Evolutionary conservation across 2,888 invertebrate species (phyloP).

Genomic region (Cordilura impudica): DNA sequence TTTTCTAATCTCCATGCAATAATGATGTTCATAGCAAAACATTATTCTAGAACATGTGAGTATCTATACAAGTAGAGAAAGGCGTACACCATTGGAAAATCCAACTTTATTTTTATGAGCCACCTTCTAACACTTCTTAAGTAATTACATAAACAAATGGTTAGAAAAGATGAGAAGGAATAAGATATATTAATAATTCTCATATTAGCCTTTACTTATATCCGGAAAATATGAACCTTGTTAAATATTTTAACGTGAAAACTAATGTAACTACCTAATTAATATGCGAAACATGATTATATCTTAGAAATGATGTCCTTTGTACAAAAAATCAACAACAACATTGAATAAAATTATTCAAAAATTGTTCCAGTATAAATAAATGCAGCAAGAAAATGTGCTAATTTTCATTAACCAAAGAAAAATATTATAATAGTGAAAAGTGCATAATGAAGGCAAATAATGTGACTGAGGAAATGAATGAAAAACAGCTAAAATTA

Average conservation of each 20-base stretch:
- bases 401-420: slow-evolving; percentile 43
- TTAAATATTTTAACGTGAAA: not conserved
- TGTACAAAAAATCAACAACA: not conserved
- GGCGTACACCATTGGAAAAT: no score
- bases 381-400: slow-evolving; percentile 43
- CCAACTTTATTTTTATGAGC: no score
- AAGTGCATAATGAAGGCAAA: not conserved
- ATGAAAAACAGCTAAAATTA: not conserved
- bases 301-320: slow-evolving; percentile 11
- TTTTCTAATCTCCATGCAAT: no score
- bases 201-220: not conserved
- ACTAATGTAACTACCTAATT: slow-evolving; percentile 49
- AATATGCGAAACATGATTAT: slow-evolving; percentile 54
- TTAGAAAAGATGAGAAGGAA: no score
- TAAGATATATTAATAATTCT: not conserved
- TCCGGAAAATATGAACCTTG: slow-evolving; percentile 4
- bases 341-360: slow-evolving; percentile 5
- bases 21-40: no score
- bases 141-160: no score
- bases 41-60: no score
- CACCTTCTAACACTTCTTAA: no score
- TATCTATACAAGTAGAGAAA: no score
- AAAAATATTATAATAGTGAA: not conserved
- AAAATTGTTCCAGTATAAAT: slow-evolving; percentile 31
- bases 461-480: not conserved